phyloP scores from a whole-genome alignment of 2,797 vertebrate genomes.

The Yasuhikotakia modesta region DNA sequence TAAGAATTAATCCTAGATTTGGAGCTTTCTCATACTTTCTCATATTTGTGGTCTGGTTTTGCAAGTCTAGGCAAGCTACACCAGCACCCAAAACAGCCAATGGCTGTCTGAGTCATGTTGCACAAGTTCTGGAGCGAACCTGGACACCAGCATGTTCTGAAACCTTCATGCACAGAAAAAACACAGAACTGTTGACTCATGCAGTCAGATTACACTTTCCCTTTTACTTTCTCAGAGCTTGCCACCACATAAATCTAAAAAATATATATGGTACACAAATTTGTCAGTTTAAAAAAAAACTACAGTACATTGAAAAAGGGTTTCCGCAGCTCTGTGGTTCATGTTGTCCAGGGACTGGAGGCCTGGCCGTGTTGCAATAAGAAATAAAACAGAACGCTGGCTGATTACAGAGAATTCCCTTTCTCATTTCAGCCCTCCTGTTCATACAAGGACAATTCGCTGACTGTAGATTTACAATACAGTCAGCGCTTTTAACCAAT shows the following conservation, averaged over 20 bases:
- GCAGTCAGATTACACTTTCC: conserved; percentile 18
- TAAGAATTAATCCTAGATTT: neutral
- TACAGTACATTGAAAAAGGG: neutral
- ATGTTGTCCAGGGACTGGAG: neutral
- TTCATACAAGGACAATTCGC: conserved; percentile 63
- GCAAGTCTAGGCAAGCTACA: neutral
- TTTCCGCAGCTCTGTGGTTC: conserved; percentile 29
- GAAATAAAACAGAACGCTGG: conserved; percentile 23
- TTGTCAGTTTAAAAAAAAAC: too few relatives aligned
- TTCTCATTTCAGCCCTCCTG: conserved; percentile 53
- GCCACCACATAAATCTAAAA: conserved; percentile 31
- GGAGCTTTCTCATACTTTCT: neutral
- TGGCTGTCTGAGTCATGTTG: conserved; percentile 17
- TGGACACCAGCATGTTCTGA: conserved; percentile 21
- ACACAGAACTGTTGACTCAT: conserved; percentile 39
- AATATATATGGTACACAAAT: neutral
- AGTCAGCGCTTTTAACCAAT: conserved; percentile 68
- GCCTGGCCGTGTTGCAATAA: conserved; percentile 19
- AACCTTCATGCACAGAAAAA: conserved; percentile 11
- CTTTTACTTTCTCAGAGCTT: conserved; percentile 8
- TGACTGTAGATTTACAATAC: conserved; percentile 63
- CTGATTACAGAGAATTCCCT: conserved; percentile 40
- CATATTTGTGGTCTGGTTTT: neutral
- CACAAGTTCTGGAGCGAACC: conserved; percentile 5
- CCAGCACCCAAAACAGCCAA: neutral